Conservation (phyloP, 2,888 invertebrate species). For the Ceramica pisi region DNA sequence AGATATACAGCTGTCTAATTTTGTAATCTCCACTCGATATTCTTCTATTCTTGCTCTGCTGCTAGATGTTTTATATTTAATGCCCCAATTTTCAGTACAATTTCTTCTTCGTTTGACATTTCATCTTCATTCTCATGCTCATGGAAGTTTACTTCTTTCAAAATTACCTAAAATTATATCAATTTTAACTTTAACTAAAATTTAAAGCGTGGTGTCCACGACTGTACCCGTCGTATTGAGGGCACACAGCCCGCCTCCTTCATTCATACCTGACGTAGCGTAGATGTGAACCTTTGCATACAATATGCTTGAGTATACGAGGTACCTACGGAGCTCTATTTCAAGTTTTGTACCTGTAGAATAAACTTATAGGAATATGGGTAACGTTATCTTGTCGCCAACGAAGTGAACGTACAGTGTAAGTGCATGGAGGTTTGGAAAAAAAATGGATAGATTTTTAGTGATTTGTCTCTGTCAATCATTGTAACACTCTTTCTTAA, state of each 20-base stretch:
- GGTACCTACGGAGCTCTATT: constrained; percentile 35
- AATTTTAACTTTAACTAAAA: constrained; percentile 5
- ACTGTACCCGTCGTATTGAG: constrained; percentile 74
- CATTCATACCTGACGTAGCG: constrained; percentile 65
- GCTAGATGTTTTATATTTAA: not conserved
- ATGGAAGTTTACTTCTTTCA: not conserved
- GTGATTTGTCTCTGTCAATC: not conserved
- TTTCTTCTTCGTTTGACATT: not conserved
- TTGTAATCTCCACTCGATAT: not conserved
- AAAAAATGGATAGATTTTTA: no score
- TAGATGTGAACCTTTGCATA: constrained; percentile 63
- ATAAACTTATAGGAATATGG: constrained; percentile 9
- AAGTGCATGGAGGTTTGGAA: no score
- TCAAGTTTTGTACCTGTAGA: constrained; percentile 39
- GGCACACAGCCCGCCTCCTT: constrained; percentile 75
- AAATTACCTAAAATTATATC: not conserved
- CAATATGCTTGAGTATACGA: constrained; percentile 47
- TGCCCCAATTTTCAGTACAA: not conserved
- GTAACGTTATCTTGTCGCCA: constrained; percentile 31
- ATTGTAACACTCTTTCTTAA: not conserved
- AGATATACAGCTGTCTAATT: not conserved
- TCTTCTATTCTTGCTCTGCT: not conserved
- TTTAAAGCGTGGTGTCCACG: constrained; percentile 32
- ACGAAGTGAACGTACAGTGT: not conserved
- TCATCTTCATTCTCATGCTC: not conserved